A percentile compares a stretch with the other conserved stretches of the same genome.
phyloP scores from a whole-genome alignment of 2,113 vertebrate species.

The Ancistrus triradiatus region DNA sequence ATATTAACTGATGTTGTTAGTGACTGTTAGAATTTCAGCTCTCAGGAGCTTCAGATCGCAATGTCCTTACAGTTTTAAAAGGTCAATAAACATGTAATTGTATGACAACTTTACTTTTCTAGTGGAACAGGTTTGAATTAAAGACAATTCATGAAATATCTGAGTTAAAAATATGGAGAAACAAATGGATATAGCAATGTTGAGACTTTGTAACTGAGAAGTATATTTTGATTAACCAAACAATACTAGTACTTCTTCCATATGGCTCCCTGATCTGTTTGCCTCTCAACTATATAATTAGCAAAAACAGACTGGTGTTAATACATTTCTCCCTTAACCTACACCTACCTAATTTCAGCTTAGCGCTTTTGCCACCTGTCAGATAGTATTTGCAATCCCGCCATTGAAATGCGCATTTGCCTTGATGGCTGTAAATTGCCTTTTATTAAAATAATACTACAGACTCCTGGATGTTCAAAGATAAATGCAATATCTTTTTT shows the following conservation, averaged over 20 bases:
- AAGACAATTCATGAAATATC: too few species aligned
- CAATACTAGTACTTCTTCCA: slow-evolving; percentile 62
- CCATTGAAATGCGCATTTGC: too few species aligned
- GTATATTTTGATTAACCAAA: slow-evolving; percentile 49
- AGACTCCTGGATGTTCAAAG: not conserved
- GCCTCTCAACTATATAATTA: slow-evolving; percentile 59
- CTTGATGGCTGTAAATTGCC: slow-evolving; percentile 47
- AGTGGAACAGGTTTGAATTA: too few species aligned
- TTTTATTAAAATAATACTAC: slow-evolving; percentile 21
- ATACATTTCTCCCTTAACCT: slow-evolving; percentile 54
- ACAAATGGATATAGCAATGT: not conserved
- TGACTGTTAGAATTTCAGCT: too few species aligned
- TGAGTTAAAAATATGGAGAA: too few species aligned
- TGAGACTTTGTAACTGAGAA: slow-evolving; percentile 12
- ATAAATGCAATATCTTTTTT: not conserved
- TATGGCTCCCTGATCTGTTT: slow-evolving; percentile 49
- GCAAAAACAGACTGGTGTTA: slow-evolving; percentile 60
- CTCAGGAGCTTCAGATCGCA: too few species aligned
- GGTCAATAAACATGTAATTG: too few species aligned
- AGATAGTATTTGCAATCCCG: slow-evolving; percentile 28
- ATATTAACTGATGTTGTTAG: too few species aligned
- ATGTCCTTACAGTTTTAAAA: too few species aligned
- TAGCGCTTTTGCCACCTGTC: slow-evolving; percentile 44
- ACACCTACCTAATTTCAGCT: too few species aligned
- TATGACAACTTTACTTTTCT: too few species aligned